Evolutionary conservation across 2,113 vertebrate genomes (phyloP).

Genomic region (Amphiprion ocellaris): DNA sequence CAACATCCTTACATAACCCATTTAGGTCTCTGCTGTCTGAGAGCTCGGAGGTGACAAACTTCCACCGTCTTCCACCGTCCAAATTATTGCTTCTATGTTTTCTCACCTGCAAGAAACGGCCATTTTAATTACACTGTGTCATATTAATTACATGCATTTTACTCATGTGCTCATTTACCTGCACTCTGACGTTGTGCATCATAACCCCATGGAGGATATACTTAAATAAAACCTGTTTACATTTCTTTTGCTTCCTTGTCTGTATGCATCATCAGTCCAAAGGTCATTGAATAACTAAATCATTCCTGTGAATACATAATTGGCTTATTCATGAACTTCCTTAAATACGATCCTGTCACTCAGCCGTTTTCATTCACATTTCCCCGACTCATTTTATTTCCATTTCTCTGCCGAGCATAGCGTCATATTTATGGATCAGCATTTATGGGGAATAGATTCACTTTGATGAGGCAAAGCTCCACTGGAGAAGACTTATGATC

Average conservation of each 20-base stretch:
- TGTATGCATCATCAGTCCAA: constrained; percentile 33
- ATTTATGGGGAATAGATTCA: constrained; percentile 64
- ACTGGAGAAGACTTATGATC: constrained; percentile 58
- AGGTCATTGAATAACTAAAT: constrained; percentile 63
- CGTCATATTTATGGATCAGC: constrained; percentile 73
- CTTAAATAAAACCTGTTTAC: constrained; percentile 3
- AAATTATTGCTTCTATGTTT: constrained; percentile 38
- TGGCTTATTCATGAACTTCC: constrained; percentile 66
- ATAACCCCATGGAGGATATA: neutral
- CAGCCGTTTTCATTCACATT: constrained; percentile 58
- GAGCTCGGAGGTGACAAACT: constrained; percentile 20
- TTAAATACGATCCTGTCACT: constrained; percentile 60
- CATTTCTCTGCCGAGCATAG: constrained; percentile 27
- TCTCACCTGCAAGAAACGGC: constrained; percentile 13
- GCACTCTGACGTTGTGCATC: neutral
- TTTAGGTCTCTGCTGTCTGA: constrained; percentile 36
- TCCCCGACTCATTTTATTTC: constrained; percentile 35
- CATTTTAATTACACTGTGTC: constrained; percentile 12
- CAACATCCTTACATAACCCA: constrained; percentile 60
- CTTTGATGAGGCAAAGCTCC: constrained; percentile 69
- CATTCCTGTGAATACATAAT: constrained; percentile 62
- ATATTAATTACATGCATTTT: constrained; percentile 36
- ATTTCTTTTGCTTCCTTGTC: constrained; percentile 9
- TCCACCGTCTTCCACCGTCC: constrained; percentile 15
- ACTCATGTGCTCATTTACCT: neutral